These are phyloP conservation scores for Cordilura impudica DNA, from an alignment of 2,888 invertebrate species.

Conservation along the genomic window DNA sequence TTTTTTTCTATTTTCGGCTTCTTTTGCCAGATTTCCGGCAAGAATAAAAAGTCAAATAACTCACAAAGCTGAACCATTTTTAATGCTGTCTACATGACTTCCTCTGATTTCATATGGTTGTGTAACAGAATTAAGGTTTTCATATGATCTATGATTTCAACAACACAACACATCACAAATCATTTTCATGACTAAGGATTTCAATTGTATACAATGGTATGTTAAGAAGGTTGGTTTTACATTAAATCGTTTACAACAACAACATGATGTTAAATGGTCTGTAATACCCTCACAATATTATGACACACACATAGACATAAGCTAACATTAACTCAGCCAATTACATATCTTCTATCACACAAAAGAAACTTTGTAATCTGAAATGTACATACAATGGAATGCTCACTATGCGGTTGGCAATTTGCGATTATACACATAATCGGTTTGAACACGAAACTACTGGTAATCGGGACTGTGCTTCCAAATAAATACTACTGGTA, in stretches of 20 bases:
- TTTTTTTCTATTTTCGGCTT: too few species aligned
- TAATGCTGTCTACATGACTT: too few species aligned
- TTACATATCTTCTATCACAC: not conserved
- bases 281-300: conserved; percentile 8
- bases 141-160: conserved; percentile 7
- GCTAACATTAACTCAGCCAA: not conserved
- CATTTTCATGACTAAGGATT: conserved; percentile 13
- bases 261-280: conserved; percentile 22
- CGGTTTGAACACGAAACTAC: too few species aligned
- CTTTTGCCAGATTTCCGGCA: too few species aligned
- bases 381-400: not conserved
- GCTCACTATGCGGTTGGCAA: too few species aligned
- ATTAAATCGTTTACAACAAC: conserved; percentile 4
- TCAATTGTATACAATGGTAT: conserved; percentile 11
- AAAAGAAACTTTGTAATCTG: not conserved
- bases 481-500: too few species aligned
- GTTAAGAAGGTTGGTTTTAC: not conserved
- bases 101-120: too few species aligned
- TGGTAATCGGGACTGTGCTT: too few species aligned
- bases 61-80: too few species aligned
- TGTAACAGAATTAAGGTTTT: too few species aligned
- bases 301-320: not conserved
- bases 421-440: too few species aligned
- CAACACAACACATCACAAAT: conserved; percentile 3
- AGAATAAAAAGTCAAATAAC: too few species aligned